phyloP scores from a whole-genome alignment of 2,797 vertebrate species.

The Loris lydekkerianus region DNA sequence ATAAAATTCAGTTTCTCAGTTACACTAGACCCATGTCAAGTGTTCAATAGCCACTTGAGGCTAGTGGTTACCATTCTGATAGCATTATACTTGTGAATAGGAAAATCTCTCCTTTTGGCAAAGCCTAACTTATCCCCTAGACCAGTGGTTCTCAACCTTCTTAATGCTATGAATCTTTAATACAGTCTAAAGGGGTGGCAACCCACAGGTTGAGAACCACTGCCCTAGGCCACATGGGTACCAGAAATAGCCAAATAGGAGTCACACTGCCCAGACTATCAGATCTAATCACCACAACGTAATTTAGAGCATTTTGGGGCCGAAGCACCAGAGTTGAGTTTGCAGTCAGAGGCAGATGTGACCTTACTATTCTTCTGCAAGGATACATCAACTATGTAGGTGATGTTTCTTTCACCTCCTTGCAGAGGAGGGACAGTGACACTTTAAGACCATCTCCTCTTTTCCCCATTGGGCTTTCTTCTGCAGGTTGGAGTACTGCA shows the following conservation, averaged over 20 bases:
- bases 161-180: no score
- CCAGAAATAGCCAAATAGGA: not conserved
- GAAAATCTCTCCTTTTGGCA: not conserved
- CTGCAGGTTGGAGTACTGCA: constrained; percentile 65
- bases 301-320: not conserved
- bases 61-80: not conserved
- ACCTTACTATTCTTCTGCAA: accelerated
- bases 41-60: not conserved
- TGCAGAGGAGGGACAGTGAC: no score
- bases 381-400: accelerated
- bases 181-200: no score
- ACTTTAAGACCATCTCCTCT: accelerated
- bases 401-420: not conserved
- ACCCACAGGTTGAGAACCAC: no score
- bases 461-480: not conserved
- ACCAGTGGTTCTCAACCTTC: no score
- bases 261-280: accelerated
- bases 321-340: not conserved
- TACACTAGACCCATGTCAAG: no score
- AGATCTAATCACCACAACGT: accelerated
- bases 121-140: not conserved
- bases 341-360: not conserved
- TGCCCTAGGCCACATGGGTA: no score
- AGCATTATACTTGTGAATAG: not conserved
- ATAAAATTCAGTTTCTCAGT: not conserved